Evolutionary conservation across 2,888 invertebrate genomes (phyloP), one percentile per base, ranked within the genome.

Genomic region (Lasioglossum vierecki): DNA sequence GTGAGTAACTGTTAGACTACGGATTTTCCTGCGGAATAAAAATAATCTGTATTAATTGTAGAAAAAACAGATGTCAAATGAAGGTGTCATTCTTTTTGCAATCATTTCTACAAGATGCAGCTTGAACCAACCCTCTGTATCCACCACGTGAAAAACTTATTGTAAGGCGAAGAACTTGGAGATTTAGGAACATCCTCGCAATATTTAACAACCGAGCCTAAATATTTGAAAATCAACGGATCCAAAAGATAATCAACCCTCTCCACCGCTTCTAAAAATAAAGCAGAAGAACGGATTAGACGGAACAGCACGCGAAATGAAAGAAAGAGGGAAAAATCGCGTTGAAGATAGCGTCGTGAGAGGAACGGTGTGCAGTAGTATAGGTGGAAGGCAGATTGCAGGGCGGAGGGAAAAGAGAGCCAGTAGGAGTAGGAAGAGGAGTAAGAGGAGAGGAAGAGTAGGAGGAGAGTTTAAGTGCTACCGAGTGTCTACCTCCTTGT

Each of bases 401-500:
- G n/a, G 85, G 80, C 78, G 84, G 88, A 86, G 86, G 83, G 84
- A 82, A 86, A 84, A 88, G 81, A 90, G 87, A 84, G 30, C 30
- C 6, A 35, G 63, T 15, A 63, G 63, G 63, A 63, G 63, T 15
- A 63, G 63, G 63, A 63, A 30, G 30, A 30, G 63, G 30, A 26
- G 63, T 30, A 89, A 84, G 84, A 83, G 83, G 77, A 87, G 84
- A 57, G 80, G 80, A 68, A 46, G 76, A 76, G 79, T 68, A 83
- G 84, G 88, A 78, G 89, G 91, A 90, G 93, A 93, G 92, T 92
- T 93, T 94, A 94, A 94, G 94, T 94, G 94, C 92, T 93, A 92
- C 92, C 92, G 92, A 94, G 94, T 93, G 93, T 94, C 94, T 95
- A 93, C 91, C 92, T 93, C 92, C 94, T 93, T 93, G 92, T 92